phyloP scores from a whole-genome alignment of 2,888 invertebrate genomes.

The Margaritifera margaritifera region DNA sequence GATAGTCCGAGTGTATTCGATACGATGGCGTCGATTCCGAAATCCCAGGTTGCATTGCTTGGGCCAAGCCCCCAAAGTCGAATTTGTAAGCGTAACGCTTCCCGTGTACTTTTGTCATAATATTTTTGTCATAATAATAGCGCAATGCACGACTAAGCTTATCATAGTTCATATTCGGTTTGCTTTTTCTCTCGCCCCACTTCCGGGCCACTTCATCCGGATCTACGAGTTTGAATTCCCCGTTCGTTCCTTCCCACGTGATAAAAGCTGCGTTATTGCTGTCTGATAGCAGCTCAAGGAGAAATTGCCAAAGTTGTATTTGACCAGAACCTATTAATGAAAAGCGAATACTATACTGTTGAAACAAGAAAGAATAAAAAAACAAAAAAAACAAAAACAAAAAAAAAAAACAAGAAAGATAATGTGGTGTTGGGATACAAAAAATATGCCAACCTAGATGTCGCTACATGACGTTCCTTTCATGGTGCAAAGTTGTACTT shows the following conservation, averaged over 20 bases:
- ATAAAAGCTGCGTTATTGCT: slow-evolving; percentile 90
- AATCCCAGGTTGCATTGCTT: slow-evolving; percentile 80
- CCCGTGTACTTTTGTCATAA: slow-evolving; percentile 98
- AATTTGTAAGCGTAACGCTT: slow-evolving; percentile 95
- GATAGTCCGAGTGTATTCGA: slow-evolving; percentile 96
- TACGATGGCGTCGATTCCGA: slow-evolving; percentile 87
- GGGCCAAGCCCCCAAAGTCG: slow-evolving; percentile 94
- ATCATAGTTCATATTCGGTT: slow-evolving; percentile 98
- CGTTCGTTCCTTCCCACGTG: slow-evolving; percentile 95
- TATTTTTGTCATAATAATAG: slow-evolving; percentile 98
- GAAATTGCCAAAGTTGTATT: slow-evolving; percentile 99
- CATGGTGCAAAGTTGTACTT: no score
- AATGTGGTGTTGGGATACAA: background rate
- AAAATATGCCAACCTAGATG: no score
- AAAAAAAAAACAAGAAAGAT: background rate
- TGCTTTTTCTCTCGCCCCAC: slow-evolving; percentile 95
- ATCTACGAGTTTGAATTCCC: slow-evolving; percentile 95
- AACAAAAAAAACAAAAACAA: no score
- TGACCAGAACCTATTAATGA: slow-evolving; percentile 80
- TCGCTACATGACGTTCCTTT: no score
- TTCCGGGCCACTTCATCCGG: slow-evolving; percentile 94
- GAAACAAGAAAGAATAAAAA: background rate
- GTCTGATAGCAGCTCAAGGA: slow-evolving; percentile 93
- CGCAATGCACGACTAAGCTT: slow-evolving; percentile 92
- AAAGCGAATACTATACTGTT: background rate